Conservation (phyloP, 2,113 vertebrate species). For the Myotis brandtii region DNA sequence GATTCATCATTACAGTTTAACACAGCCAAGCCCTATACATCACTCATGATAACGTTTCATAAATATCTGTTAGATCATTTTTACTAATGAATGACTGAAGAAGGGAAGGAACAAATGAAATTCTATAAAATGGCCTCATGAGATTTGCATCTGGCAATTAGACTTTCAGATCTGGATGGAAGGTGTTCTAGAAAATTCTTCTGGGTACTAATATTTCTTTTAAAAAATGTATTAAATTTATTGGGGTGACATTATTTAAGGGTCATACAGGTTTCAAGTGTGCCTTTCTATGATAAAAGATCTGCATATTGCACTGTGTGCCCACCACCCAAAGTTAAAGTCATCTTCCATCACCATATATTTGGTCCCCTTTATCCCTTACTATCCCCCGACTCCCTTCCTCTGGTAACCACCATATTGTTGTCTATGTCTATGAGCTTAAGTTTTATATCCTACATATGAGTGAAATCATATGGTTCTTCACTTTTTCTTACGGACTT, state of each 20-base stretch:
- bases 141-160: background rate
- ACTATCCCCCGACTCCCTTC: background rate
- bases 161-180: conserved; percentile 41
- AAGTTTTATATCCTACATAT: background rate
- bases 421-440: background rate
- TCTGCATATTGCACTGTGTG: background rate
- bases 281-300: background rate
- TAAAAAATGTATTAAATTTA: background rate
- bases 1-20: background rate
- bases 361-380: background rate
- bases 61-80: background rate
- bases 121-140: background rate
- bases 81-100: conserved; percentile 44
- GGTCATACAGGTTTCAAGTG: background rate
- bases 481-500: background rate
- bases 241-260: background rate
- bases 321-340: background rate
- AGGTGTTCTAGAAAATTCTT: conserved; percentile 52
- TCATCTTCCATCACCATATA: background rate
- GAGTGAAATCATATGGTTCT: background rate
- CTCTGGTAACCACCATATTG: background rate
- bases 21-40: background rate
- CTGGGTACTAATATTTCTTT: conserved; percentile 10
- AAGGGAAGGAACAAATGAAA: conserved; percentile 32
- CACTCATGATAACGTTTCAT: background rate